These are phyloP conservation scores for Sebastes miniatus DNA, from an alignment of 2,797 vertebrate species.

Conservation along the genomic window DNA sequence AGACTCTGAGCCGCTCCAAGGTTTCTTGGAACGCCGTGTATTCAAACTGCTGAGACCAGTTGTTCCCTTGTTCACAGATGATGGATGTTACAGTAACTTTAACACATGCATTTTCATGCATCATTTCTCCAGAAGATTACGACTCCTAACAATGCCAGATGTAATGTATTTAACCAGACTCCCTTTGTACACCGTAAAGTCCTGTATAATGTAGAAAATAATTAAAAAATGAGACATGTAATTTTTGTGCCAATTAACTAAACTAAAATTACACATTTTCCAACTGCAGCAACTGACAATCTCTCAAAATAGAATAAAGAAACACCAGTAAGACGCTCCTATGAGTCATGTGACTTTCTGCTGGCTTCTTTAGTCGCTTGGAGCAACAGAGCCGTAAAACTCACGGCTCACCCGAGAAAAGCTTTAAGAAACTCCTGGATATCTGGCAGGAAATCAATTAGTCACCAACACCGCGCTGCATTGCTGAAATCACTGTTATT, in stretches of 20 bases:
- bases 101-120: constrained; percentile 36
- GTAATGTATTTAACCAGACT: constrained; percentile 8
- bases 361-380: neutral
- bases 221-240: neutral
- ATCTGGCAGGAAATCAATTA: constrained; percentile 46
- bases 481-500: constrained; percentile 31
- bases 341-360: constrained; percentile 40
- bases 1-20: neutral
- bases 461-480: constrained; percentile 23
- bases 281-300: neutral
- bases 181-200: neutral
- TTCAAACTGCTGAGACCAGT: constrained; percentile 5
- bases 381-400: constrained; percentile 6
- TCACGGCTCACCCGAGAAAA: constrained; percentile 19
- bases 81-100: constrained; percentile 29
- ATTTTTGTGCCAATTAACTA: neutral
- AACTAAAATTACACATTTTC: neutral
- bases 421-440: constrained; percentile 25
- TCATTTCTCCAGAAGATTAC: constrained; percentile 32
- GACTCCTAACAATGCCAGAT: constrained; percentile 17
- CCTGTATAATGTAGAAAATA: neutral
- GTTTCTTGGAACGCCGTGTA: neutral
- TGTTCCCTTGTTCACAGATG: constrained; percentile 27
- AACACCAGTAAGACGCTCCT: neutral
- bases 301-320: neutral